A percentile compares a stretch with the other conserved stretches of the same genome.
phyloP scores from a whole-genome alignment of 2,888 invertebrate species.

The Philereme vetulata region DNA sequence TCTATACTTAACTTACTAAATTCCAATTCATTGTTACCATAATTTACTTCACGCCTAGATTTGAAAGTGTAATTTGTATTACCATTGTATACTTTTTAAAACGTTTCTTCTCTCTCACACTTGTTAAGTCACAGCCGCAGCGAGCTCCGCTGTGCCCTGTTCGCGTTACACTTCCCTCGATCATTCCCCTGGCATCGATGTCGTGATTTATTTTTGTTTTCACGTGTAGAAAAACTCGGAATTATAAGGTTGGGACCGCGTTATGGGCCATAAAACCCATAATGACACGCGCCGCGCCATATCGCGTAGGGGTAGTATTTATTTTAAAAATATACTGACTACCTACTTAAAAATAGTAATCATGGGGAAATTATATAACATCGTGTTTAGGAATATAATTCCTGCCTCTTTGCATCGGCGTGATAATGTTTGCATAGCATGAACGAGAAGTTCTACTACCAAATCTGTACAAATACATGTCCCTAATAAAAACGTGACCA shows the following conservation, averaged over 20 bases:
- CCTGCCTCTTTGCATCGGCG: conserved; percentile 1
- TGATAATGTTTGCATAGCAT: neutral
- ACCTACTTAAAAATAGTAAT: conserved; percentile 28
- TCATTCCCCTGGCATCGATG: conserved; percentile 49
- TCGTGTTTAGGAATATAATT: conserved; percentile 26
- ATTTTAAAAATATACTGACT: conserved; percentile 45
- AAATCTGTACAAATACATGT: conserved; percentile 34
- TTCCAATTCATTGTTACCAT: too few species aligned
- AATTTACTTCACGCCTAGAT: too few species aligned
- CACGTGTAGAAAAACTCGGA: conserved; percentile 57
- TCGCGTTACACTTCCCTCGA: conserved; percentile 33
- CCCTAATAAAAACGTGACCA: conserved; percentile 41
- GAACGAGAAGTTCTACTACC: conserved; percentile 20
- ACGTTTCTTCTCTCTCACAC: conserved; percentile 17
- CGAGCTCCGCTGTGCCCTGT: conserved; percentile 20
- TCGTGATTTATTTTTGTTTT: conserved; percentile 66
- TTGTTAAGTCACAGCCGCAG: conserved; percentile 16
- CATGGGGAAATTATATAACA: conserved; percentile 22
- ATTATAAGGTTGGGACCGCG: conserved; percentile 63
- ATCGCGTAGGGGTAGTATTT: conserved; percentile 45
- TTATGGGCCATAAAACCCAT: conserved; percentile 63
- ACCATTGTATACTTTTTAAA: conserved; percentile 8
- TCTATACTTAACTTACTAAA: too few species aligned
- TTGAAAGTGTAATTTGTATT: neutral
- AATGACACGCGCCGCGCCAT: conserved; percentile 53